Evolutionary conservation across 2,797 vertebrate species (phyloP), one percentile per base, ranked within the genome.

Genomic region (Hyperoplus lanceolatus): DNA sequence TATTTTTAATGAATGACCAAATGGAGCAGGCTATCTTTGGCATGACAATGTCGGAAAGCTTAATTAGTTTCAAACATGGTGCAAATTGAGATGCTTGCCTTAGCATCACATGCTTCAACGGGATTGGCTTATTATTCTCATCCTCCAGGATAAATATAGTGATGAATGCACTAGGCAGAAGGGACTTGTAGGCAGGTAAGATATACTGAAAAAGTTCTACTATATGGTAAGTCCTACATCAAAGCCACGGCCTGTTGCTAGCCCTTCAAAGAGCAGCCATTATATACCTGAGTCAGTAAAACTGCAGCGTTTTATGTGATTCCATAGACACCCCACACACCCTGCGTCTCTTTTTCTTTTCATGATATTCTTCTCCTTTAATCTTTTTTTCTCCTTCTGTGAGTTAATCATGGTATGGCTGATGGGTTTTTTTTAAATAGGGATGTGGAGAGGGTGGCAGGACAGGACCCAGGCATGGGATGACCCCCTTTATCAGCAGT

Each of bases 401-500:
- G 62, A 91, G 61, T 90, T 91, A 89, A 92, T 92, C 90, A 89
- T 92, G 51, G 3, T 63, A 84, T 8, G 80, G 85, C 82, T 90
- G 90, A 90, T 92, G 80, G 87, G 69, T 77, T 90, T 90, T 90
- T 90, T 87, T 74, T 62, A 90, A 81, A 73, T 43, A 29, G 7
- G 73, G 67, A 83, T 82, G 82, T 41, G 77, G 80, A 70, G 81
- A 85, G 84, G 82, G 77, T 78, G 29, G 79, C 80, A 64, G 89
- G 87, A 92, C 87, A 80, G 82, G 88, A 91, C 75, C 79, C 69
- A 60, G 85, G 89, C 85, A 81, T 57, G 36, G 78, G 91, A 92
- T 92, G 91, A 93, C 92, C 92, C 87, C 87, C 86, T 93, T 95
- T 95, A 95, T 95, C 94, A 94, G 91, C 90, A 74, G 80, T 15